Evolutionary conservation across 2,113 vertebrate species (phyloP), one percentile per base, ranked within the genome.

Genomic region (Hypomesus transpacificus): DNA sequence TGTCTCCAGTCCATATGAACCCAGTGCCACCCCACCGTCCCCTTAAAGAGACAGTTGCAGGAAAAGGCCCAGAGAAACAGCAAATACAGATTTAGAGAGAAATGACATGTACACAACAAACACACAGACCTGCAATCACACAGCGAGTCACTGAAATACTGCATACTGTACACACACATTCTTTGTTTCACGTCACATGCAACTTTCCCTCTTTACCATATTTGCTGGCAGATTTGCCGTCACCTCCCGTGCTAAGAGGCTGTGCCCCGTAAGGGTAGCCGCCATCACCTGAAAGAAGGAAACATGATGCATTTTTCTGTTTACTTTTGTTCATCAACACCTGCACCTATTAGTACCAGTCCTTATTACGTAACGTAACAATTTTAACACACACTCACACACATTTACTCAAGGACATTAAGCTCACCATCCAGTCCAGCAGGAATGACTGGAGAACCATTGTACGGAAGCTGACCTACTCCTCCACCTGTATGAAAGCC

Each of bases 341-440:
- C 7, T 8, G 39, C 5, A 46, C 9, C 7, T 46, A 46, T 46
- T 14, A 26, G 59, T 61, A 26, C 16, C 14, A 26, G 20, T 16
- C 16, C 18, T 26, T 28, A 13, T 14, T 61, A n/a, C n/a, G n/a
- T n/a, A 61, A n/a, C 17, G n/a, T 28, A 63, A 31, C 14, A 34
- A 4, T 26, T 21, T 50, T 18, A 18, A 50, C 18, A 50, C 22
- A 9, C 53, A 52, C 52, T 28, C 39, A 20, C 17, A n/a, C 50
- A 63, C 18, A 22, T 14, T 61, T 22, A 68, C 34, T 11, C 26
- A 13, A 20, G 11, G 28, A 63, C 46, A 63, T 1, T 18, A 21
- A 11, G 58, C 75, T 72, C 76, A 92, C 91, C 90, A 17, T 92
- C 90, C 67, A 89, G 81, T 58, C 88, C 88, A 16, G 87, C 61